phyloP scores from a whole-genome alignment of 2,113 vertebrate species.

The Thamnophis sirtalis region DNA sequence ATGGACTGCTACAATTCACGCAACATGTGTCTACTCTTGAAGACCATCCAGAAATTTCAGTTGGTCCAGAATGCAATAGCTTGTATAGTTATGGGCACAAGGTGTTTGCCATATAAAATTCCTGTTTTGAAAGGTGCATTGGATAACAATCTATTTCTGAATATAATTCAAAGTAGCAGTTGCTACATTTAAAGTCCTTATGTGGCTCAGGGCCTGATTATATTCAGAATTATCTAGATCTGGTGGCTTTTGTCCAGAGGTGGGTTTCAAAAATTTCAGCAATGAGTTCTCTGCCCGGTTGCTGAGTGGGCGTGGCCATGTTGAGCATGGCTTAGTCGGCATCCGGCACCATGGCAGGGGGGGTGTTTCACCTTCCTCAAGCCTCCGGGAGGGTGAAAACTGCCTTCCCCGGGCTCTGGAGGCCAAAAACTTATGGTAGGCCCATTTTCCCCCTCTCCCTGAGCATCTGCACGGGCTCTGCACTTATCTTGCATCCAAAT shows the following conservation, averaged over 20 bases:
- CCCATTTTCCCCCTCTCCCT: too few relatives aligned
- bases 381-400: too few relatives aligned
- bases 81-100: background rate
- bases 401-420: too few relatives aligned
- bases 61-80: background rate
- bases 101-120: background rate
- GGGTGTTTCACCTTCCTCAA: too few relatives aligned
- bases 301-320: too few relatives aligned
- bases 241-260: background rate
- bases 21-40: background rate
- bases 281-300: too few relatives aligned
- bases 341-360: too few relatives aligned
- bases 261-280: too few relatives aligned
- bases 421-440: too few relatives aligned
- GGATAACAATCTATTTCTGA: background rate
- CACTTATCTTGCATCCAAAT: too few relatives aligned
- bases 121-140: background rate
- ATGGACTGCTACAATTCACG: background rate
- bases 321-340: too few relatives aligned
- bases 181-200: background rate
- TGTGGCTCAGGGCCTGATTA: background rate
- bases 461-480: too few relatives aligned
- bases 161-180: background rate
- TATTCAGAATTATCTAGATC: background rate
- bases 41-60: background rate